Evolutionary conservation across 1,140 invertebrate genomes (phyloP), one percentile per base, ranked within the genome.

Genomic region (Magallana ariakensis): DNA sequence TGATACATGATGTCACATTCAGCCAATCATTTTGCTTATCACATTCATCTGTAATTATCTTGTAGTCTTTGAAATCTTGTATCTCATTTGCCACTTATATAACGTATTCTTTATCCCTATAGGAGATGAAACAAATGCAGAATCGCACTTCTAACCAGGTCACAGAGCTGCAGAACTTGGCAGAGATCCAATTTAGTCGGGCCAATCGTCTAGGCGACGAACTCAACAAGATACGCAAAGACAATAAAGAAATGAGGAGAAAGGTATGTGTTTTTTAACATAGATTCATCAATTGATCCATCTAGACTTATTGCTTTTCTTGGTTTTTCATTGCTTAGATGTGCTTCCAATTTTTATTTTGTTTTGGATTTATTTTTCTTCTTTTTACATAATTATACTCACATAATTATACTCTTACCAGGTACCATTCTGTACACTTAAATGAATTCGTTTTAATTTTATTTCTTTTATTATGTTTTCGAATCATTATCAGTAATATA

Each of bases 71-170:
- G 5, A 16, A 82, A 82, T 19, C 46, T 19, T 0, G n/a, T 16
- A 55, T 82, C 16, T 22, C 54, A 15, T 55, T n/a, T 82, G 26
- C 66, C 15, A 46, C 33, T 75, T 11, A 13, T 70, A 9, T 75
- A 75, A 75, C 11, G 7, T 11, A 26, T 9, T 82, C 19, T 82
- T 9, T 16, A 19, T 82, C 46, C 26, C 58, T 84, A 8, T 86
- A 94, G 93, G 93, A 94, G 81, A 87, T 93, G 86, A 90, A 92
- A 46, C 90, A 92, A 15, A 86, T 91, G 81, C 91, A 93, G 87
- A 90, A 92, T 46, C 86, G 92, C 58, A 89, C 91, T 19, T 86
- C 86, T 15, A 81, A 83, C 10, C 92, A 94, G 84, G 91, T 93
- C 7, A 83, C 90, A 62, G 92, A 94, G 46, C 87, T 94, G 11